Evolutionary conservation across 2,113 vertebrate genomes (phyloP).

Genomic region (Nothocercus julius): DNA sequence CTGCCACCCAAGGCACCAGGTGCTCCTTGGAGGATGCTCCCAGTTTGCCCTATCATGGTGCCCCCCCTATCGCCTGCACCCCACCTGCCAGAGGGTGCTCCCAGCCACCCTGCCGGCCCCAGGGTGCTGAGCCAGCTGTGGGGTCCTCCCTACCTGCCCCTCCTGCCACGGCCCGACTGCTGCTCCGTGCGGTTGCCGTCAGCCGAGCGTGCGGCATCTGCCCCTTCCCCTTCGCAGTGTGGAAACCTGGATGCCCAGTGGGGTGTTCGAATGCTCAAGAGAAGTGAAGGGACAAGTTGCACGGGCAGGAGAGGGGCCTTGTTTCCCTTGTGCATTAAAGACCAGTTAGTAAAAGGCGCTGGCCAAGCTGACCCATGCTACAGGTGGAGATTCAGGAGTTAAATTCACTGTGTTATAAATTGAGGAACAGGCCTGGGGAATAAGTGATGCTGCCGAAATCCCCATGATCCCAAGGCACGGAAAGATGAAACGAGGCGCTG

Average conservation of each 20-base stretch:
- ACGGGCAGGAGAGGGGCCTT: rapidly evolving
- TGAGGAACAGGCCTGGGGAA: constrained; percentile 55
- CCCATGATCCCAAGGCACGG: constrained; percentile 33
- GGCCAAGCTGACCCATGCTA: rapidly evolving
- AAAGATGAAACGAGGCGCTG: background rate
- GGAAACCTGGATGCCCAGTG: rapidly evolving
- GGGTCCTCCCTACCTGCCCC: too few relatives aligned
- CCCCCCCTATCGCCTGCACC: background rate
- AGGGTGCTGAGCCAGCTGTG: background rate
- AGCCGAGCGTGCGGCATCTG: background rate
- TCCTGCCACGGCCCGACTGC: rapidly evolving
- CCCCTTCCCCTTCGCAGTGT: rapidly evolving
- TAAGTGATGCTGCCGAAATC: constrained; percentile 24
- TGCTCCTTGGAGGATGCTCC: background rate
- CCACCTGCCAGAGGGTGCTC: background rate
- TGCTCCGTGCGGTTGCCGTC: rapidly evolving
- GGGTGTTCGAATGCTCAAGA: rapidly evolving
- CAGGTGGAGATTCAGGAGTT: background rate
- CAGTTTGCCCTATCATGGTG: background rate
- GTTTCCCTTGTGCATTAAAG: background rate
- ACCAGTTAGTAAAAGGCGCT: rapidly evolving
- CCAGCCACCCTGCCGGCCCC: rapidly evolving
- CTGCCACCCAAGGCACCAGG: background rate
- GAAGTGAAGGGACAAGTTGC: rapidly evolving
- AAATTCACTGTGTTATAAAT: background rate